phyloP scores from a whole-genome alignment of 2,797 vertebrate genomes.

The Gambusia yucatana region DNA sequence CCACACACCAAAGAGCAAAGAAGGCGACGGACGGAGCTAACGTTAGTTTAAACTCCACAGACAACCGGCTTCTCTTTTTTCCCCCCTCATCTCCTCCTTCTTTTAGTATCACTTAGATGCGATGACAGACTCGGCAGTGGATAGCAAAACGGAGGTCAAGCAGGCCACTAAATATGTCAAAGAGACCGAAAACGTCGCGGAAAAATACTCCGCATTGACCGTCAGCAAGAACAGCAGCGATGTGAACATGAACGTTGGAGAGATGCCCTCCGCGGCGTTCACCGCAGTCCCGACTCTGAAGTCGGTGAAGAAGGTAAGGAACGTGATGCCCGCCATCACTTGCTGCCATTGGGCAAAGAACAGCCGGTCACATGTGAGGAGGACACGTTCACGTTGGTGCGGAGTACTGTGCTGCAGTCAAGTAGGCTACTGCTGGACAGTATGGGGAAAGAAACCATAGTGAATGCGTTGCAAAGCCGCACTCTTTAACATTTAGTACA shows the following conservation, averaged over 20 bases:
- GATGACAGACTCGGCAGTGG: conserved; percentile 81
- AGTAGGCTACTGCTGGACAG: neutral
- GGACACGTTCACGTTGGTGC: conserved; percentile 15
- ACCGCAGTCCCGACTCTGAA: conserved; percentile 83
- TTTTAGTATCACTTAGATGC: conserved; percentile 53
- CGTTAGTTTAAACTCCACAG: conserved; percentile 20
- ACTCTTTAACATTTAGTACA: neutral
- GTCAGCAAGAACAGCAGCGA: conserved; percentile 85
- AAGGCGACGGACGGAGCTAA: conserved; percentile 17
- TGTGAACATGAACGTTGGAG: conserved; percentile 81
- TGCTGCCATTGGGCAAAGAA: conserved; percentile 25
- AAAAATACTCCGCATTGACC: conserved; percentile 85
- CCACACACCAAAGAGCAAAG: conserved; percentile 18
- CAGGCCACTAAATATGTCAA: conserved; percentile 88
- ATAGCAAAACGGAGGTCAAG: conserved; percentile 82
- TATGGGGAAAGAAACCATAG: neutral
- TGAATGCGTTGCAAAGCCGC: neutral
- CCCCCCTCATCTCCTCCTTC: neutral
- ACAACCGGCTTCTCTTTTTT: conserved; percentile 29
- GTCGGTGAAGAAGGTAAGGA: conserved; percentile 86
- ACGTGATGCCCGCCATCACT: conserved; percentile 52
- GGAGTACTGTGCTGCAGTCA: conserved; percentile 37
- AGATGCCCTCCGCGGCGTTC: conserved; percentile 83
- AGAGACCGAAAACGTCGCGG: conserved; percentile 87
- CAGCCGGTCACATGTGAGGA: conserved; percentile 26